Evolutionary conservation across 2,888 invertebrate species (phyloP).

Genomic region (Vesta saturnalis): DNA sequence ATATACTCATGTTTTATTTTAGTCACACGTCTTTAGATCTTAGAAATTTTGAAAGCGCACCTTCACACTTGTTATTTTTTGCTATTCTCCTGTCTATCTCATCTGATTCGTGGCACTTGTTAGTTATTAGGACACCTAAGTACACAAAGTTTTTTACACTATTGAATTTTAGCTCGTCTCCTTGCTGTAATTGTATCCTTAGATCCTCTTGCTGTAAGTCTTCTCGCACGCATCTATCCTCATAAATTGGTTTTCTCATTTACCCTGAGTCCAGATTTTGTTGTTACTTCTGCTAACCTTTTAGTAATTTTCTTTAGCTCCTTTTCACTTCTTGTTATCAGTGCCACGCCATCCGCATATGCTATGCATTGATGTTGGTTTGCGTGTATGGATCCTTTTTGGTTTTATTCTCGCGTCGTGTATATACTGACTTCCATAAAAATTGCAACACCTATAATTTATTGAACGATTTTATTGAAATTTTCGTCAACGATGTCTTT

Average conservation of each 20-base stretch:
- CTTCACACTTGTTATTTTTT: not conserved
- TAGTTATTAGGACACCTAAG: not conserved
- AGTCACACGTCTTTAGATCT: not conserved
- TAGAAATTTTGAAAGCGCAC: not conserved
- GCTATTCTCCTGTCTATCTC: not conserved
- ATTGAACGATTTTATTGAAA: too few species aligned
- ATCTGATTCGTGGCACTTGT: not conserved
- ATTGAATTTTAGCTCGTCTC: too few species aligned
- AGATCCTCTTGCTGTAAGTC: too few species aligned
- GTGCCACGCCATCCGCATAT: too few species aligned
- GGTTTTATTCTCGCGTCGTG: not conserved
- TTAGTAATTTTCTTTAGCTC: not conserved
- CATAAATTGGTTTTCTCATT: not conserved
- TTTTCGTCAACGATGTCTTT: too few species aligned
- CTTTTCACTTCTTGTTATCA: not conserved
- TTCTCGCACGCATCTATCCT: not conserved
- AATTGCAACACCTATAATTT: too few species aligned
- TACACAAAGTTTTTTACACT: too few species aligned
- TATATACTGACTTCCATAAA: too few species aligned
- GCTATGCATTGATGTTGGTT: too few species aligned
- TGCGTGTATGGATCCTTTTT: not conserved
- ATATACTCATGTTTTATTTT: not conserved
- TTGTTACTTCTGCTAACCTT: not conserved
- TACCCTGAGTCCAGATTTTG: not conserved
- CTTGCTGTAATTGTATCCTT: too few species aligned